Percentiles rank a stretch among this genome's conserved stretches.
phyloP scores from a whole-genome alignment of 2,888 invertebrate species.

The Omphaloscelis lunosa region DNA sequence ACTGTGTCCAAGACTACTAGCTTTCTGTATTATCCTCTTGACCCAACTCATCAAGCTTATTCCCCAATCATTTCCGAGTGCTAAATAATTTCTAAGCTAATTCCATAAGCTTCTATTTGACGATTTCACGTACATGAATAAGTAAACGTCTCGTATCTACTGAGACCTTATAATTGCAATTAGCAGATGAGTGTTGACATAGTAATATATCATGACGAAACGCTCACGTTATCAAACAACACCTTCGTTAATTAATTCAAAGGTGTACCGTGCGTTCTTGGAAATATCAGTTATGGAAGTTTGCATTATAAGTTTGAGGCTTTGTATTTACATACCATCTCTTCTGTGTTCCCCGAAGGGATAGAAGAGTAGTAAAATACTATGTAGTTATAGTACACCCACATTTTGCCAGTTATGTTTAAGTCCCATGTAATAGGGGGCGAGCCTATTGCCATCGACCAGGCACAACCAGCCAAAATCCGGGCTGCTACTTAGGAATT shows the following conservation, averaged over 20 bases:
- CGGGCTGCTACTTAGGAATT: not conserved
- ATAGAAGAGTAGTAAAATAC: too few relatives aligned
- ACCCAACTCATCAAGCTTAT: not conserved
- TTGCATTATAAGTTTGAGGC: conserved; percentile 3
- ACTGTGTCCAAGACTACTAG: too few relatives aligned
- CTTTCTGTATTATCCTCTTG: not conserved
- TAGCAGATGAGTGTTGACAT: conserved; percentile 57
- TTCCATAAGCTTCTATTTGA: conserved; percentile 16
- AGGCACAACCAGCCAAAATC: not conserved
- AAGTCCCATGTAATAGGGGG: not conserved
- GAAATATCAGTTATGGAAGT: conserved; percentile 8
- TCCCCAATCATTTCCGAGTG: not conserved
- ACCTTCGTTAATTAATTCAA: conserved; percentile 27
- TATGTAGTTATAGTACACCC: not conserved
- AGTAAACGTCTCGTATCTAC: conserved; percentile 16
- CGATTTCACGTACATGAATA: conserved; percentile 44
- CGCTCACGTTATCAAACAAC: conserved; percentile 42
- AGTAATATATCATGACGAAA: conserved; percentile 43
- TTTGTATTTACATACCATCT: not conserved
- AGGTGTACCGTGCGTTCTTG: conserved; percentile 3
- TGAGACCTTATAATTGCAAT: conserved; percentile 40
- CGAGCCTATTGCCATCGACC: not conserved
- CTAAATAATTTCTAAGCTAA: not conserved
- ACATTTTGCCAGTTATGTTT: not conserved
- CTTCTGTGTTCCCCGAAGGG: not conserved